Evolutionary conservation across 2,113 vertebrate species (phyloP).

Genomic region (Anoura caudifer): DNA sequence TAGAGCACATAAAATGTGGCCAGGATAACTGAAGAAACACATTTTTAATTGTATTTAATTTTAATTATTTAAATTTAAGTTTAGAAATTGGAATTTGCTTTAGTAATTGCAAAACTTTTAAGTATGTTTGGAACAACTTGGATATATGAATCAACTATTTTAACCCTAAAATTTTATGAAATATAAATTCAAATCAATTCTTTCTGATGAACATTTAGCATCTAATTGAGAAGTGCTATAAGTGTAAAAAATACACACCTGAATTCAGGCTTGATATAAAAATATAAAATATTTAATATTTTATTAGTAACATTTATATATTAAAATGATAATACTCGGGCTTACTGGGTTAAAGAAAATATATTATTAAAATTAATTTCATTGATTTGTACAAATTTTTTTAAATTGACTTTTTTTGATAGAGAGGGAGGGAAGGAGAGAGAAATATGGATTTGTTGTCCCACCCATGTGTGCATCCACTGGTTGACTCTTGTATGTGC

Average conservation of each 20-base stretch:
- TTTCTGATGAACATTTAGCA: background rate
- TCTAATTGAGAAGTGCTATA: background rate
- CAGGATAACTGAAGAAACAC: background rate
- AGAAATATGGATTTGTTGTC: too few relatives aligned
- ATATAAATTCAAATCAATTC: background rate
- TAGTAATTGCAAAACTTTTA: slow-evolving; percentile 8
- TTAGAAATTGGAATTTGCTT: background rate
- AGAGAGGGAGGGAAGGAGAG: background rate
- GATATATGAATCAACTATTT: background rate
- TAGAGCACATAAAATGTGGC: background rate
- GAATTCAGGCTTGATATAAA: background rate
- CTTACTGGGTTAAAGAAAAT: background rate
- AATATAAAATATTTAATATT: background rate
- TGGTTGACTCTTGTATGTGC: background rate
- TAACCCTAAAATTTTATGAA: background rate
- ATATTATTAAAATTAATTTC: background rate
- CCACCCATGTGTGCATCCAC: too few relatives aligned
- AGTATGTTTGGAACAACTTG: background rate
- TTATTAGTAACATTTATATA: background rate
- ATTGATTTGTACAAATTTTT: background rate
- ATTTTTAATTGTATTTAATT: background rate
- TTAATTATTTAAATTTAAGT: slow-evolving; percentile 2
- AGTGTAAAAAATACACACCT: background rate
- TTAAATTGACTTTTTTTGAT: too few relatives aligned
- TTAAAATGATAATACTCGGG: background rate